Evolutionary conservation across 2,888 invertebrate species (phyloP).

Genomic region (Hemistola chrysoprasaria): DNA sequence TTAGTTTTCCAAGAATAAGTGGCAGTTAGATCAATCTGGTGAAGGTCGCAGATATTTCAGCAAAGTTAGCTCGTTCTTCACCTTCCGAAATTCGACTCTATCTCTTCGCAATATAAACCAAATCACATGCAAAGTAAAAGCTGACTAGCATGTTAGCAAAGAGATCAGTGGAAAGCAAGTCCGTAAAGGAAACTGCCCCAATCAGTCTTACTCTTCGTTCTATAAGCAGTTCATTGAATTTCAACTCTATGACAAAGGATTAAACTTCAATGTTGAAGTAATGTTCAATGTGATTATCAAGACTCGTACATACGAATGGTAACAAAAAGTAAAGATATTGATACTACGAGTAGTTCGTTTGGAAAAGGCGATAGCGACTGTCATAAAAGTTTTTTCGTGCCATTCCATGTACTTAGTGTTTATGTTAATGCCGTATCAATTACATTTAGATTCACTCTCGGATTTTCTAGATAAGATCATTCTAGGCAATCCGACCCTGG

Average conservation of each 20-base stretch:
- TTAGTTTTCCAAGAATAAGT: conserved; percentile 13
- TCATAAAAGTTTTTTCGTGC: conserved; percentile 26
- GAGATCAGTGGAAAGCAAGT: conserved; percentile 34
- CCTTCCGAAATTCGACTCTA: conserved; percentile 8
- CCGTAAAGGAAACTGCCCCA: conserved; percentile 46
- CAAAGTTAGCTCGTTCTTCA: conserved; percentile 1
- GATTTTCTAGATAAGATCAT: conserved; percentile 15
- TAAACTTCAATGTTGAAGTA: conserved; percentile 5
- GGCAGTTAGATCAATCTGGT: conserved; percentile 10
- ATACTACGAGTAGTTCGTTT: conserved; percentile 35
- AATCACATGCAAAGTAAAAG: conserved; percentile 14
- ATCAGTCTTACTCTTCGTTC: conserved; percentile 40
- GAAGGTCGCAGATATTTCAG: conserved; percentile 13
- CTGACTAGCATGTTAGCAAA: conserved; percentile 20
- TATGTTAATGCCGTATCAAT: conserved; percentile 34
- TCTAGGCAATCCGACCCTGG: conserved; percentile 11
- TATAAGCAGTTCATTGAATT: conserved; percentile 7
- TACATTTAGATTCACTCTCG: conserved; percentile 28
- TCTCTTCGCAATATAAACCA: conserved; percentile 11
- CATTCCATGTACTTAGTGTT: conserved; percentile 22
- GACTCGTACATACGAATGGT: conserved; percentile 22
- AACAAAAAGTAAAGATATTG: conserved; percentile 40
- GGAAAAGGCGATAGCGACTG: conserved; percentile 32
- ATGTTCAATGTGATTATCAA: conserved; percentile 9
- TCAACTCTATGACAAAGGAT: conserved; percentile 5